Evolutionary conservation across 2,797 vertebrate genomes (phyloP).

Genomic region (Silurus lanzhouensis): DNA sequence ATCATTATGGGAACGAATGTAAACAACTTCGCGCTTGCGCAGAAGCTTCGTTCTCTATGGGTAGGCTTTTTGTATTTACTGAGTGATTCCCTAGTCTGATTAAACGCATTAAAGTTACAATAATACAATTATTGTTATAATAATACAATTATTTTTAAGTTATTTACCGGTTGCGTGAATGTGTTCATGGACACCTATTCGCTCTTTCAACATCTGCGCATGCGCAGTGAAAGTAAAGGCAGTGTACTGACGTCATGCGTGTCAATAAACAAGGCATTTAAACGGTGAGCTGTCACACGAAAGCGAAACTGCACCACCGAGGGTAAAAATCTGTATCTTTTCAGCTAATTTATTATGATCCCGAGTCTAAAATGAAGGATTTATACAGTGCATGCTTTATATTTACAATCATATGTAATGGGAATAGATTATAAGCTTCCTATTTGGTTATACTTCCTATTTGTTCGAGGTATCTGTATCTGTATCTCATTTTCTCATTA

Average conservation of each 20-base stretch:
- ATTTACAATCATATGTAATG: neutral
- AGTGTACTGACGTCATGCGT: conserved; percentile 45
- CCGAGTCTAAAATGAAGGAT: neutral
- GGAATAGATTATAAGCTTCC: neutral
- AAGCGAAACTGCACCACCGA: neutral
- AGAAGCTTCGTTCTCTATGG: neutral
- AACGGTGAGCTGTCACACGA: conserved; percentile 62
- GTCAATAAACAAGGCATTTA: conserved; percentile 70
- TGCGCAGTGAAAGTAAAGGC: conserved; percentile 50
- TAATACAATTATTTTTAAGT: neutral
- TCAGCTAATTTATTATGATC: neutral
- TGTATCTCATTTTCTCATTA: neutral
- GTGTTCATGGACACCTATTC: too few species aligned
- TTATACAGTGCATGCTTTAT: neutral
- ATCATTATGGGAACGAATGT: neutral
- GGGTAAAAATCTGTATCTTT: neutral
- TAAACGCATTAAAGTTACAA: too few species aligned
- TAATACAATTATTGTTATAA: too few species aligned
- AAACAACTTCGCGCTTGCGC: neutral
- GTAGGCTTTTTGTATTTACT: too few species aligned
- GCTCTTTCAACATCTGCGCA: conserved; percentile 49
- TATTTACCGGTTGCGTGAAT: too few species aligned
- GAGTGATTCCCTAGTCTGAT: too few species aligned
- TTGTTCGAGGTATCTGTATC: too few species aligned
- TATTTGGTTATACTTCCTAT: neutral